Percentiles rank a stretch among this genome's conserved stretches.
Evolutionary conservation across 2,888 invertebrate genomes (phyloP).

Genomic region (Caenorhabditis sp.): DNA sequence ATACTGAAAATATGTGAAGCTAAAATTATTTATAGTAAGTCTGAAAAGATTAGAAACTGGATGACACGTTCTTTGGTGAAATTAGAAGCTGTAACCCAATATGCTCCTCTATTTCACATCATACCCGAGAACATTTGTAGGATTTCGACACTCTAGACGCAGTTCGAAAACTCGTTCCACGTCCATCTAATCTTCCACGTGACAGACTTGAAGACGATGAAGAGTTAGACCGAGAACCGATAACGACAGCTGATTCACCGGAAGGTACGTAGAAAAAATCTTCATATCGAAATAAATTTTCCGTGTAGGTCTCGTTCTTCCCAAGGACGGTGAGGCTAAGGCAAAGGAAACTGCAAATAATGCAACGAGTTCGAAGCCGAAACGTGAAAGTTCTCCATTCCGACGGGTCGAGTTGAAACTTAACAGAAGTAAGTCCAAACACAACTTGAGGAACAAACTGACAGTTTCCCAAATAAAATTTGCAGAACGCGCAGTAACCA

Average conservation of each 20-base stretch:
- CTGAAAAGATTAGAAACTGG: no score
- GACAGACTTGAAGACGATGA: slow-evolving; percentile 44
- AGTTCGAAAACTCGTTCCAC: slow-evolving; percentile 39
- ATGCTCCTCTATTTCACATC: no score
- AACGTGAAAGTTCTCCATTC: slow-evolving; percentile 11
- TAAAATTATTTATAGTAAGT: no score
- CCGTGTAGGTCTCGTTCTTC: not conserved
- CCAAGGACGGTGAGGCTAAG: slow-evolving; percentile 4
- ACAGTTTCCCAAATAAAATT: not conserved
- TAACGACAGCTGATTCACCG: slow-evolving; percentile 12
- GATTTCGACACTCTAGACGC: slow-evolving; percentile 51
- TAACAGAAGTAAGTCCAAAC: slow-evolving; percentile 23
- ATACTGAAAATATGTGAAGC: no score
- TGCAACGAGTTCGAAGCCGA: not conserved
- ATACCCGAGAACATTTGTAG: no score
- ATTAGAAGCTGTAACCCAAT: no score
- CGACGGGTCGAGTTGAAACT: slow-evolving; percentile 26
- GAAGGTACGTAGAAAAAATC: not conserved
- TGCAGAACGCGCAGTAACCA: not conserved
- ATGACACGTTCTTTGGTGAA: no score
- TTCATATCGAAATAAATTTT: no score
- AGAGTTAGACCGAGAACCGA: slow-evolving; percentile 35
- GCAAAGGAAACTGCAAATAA: not conserved
- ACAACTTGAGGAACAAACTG: no score
- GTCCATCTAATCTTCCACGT: slow-evolving; percentile 36